Evolutionary conservation across 1,140 invertebrate species (phyloP), one percentile per base, ranked within the genome.

Genomic region (Oncopodura yosiiana): DNA sequence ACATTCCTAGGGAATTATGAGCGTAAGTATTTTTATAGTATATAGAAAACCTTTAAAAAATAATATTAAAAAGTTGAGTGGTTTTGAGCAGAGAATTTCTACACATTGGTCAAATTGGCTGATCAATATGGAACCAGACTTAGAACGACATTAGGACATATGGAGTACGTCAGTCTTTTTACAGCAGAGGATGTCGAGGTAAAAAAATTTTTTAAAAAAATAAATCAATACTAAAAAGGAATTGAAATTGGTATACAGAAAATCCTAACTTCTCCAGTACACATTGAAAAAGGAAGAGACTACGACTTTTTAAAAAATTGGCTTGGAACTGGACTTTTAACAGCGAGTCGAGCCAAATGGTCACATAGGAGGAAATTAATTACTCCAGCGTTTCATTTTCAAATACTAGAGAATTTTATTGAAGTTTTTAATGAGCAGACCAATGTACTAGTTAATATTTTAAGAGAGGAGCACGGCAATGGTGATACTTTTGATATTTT

Each of bases 301-400:
- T 90, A 89, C 66, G 77, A 78, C 56, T 88, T 84, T 66, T 84
- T 95, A 55, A 81, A 89, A 66, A 86, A 87, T 1, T 94, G 90
- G 89, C 77, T 94, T 38, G 88, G 88, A 14, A 80, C 88, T 62
- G 90, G 89, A 46, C 71, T 93, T 3, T 74, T 93, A 1, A 88
- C 88, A 19, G n/a, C n/a, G n/a, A n/a, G n/a, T n/a, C n/a, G 64
- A 29, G 67, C 66, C 1, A 78, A 79, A 67, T 81, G 79, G 79
- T 68, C 69, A 4, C 64, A 54, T 0, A 64, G 77, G 46, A 65
- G 80, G 16, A 78, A 76, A 65, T 65, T 81, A 49, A 60, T 81
- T 11, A 81, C 80, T 1, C 80, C 79, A 21, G 76, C 79, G 2
- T 81, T 81, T 64, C 80, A 81, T 66, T 81, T 81, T 64, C 73